Evolutionary conservation across 2,113 vertebrate species (phyloP).

Genomic region (Eleginops maclovinus): DNA sequence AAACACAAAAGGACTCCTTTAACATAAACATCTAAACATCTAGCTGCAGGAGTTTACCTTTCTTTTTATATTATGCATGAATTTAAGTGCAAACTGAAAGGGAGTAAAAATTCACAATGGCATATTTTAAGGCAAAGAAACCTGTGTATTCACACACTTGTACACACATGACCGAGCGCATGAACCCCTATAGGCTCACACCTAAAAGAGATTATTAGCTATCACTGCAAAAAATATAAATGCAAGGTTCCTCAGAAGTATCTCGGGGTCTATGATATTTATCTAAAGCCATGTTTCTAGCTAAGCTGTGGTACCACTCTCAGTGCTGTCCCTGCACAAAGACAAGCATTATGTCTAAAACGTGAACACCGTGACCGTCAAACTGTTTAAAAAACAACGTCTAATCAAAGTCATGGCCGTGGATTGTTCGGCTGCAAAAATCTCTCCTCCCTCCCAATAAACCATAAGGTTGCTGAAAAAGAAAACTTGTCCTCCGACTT

Average conservation of each 20-base stretch:
- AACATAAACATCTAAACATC: neutral
- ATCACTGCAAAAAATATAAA: neutral
- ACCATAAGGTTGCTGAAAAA: neutral
- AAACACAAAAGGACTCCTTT: too few relatives aligned
- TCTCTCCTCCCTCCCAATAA: neutral
- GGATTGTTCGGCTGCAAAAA: neutral
- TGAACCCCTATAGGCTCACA: too few relatives aligned
- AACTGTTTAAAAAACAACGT: too few relatives aligned
- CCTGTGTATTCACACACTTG: too few relatives aligned
- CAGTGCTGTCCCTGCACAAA: too few relatives aligned
- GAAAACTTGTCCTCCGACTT: neutral
- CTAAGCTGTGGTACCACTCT: too few relatives aligned
- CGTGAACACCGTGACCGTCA: too few relatives aligned
- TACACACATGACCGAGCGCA: too few relatives aligned
- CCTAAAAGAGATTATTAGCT: too few relatives aligned
- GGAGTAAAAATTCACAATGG: neutral
- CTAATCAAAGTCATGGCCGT: neutral
- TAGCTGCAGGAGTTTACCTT: constrained; percentile 1
- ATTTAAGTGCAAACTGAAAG: neutral
- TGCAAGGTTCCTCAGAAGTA: neutral
- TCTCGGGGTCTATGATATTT: too few relatives aligned
- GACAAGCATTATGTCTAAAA: too few relatives aligned
- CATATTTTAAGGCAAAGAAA: neutral
- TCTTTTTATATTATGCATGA: neutral
- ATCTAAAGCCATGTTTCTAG: too few relatives aligned